Conservation (phyloP, 1,140 invertebrate species). For the Papilio machaon region DNA sequence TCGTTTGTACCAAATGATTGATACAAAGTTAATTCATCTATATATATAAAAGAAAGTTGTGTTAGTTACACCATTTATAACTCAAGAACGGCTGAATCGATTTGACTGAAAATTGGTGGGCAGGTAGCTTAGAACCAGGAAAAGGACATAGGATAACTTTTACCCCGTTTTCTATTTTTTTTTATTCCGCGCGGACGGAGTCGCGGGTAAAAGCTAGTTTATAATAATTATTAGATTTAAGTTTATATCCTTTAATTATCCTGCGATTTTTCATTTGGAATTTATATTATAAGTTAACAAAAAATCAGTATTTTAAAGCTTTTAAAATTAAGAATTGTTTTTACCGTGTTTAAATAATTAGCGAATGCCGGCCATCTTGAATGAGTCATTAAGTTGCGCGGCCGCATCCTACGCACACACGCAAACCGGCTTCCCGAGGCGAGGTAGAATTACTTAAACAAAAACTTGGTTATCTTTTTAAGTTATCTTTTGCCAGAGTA, state of each 20-base stretch:
- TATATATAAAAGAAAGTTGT: too few species aligned
- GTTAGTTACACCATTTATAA: too few species aligned
- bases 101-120: too few species aligned
- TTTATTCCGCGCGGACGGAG: too few species aligned
- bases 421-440: neutral
- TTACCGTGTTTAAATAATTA: slow-evolving; percentile 46
- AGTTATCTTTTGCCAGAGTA: neutral
- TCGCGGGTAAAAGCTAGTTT: too few species aligned
- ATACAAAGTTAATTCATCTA: neutral
- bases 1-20: neutral
- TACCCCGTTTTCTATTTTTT: too few species aligned
- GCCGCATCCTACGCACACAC: slow-evolving; percentile 45
- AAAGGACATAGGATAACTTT: too few species aligned
- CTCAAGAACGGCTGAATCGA: too few species aligned
- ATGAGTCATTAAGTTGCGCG: slow-evolving; percentile 47
- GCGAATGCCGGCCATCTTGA: slow-evolving; percentile 53
- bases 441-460: neutral
- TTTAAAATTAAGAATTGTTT: slow-evolving; percentile 7
- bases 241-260: neutral
- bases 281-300: neutral
- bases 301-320: neutral
- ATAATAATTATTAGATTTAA: neutral
- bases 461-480: too few species aligned
- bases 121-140: too few species aligned
- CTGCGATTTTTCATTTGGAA: neutral